phyloP scores from a whole-genome alignment of 2,797 vertebrate species.

The Tenualosa ilisha region DNA sequence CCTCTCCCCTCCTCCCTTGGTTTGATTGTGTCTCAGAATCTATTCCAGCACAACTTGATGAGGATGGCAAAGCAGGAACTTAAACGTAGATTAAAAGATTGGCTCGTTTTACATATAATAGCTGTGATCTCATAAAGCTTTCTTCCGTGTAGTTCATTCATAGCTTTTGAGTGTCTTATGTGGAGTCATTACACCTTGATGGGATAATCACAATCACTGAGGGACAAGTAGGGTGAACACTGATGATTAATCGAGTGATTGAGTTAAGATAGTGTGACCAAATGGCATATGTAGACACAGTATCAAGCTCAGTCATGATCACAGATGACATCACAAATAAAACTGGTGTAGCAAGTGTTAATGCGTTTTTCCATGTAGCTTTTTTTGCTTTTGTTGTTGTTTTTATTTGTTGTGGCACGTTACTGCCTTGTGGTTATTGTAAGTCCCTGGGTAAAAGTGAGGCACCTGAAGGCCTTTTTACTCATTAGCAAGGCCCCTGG shows the following conservation, averaged over 20 bases:
- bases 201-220: neutral
- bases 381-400: neutral
- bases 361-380: neutral
- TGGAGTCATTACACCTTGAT: slow-evolving; percentile 37
- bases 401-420: neutral
- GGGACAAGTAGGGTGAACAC: neutral
- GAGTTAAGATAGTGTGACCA: neutral
- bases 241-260: neutral
- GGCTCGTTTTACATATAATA: slow-evolving; percentile 11
- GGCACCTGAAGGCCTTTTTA: neutral
- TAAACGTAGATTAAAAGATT: slow-evolving; percentile 23
- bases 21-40: neutral
- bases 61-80: neutral
- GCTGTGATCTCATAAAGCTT: slow-evolving; percentile 39
- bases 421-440: neutral
- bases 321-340: neutral
- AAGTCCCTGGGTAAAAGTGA: neutral
- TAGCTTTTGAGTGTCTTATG: slow-evolving; percentile 4
- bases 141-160: slow-evolving; percentile 46
- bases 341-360: neutral
- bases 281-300: neutral
- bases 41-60: neutral
- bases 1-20: neutral
- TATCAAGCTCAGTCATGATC: neutral
- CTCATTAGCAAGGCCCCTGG: neutral